Evolutionary conservation across 2,888 invertebrate genomes (phyloP), one percentile per base, ranked within the genome.

Genomic region (Melanotus villosus): DNA sequence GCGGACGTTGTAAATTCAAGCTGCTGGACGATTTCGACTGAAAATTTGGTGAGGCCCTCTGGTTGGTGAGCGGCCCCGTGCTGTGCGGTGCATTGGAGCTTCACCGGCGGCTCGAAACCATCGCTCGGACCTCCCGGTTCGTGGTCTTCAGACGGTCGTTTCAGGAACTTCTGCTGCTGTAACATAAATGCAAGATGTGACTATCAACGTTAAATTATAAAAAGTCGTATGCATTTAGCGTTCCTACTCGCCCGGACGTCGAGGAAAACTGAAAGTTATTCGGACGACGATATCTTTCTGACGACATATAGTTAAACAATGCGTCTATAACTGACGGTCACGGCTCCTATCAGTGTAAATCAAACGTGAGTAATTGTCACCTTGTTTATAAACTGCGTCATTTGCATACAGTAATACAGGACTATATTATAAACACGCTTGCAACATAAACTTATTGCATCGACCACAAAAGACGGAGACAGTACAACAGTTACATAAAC

Each of bases 11-110:
- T 95, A 83, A 96, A 96, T 84, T 96, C 95, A 62, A 95, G 86
- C 83, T 95, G 96, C 83, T 96, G 96, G 18, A 96, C 96, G 78
- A 96, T 96, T 86, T 96, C 95, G 71, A 96, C 95, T 2, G 95
- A 95, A 86, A 96, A 95, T 84, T 95, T 95, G 72, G 91, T 90
- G 56, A 83, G 78, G 18, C 81, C 88, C 77, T 89, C 89, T 75
- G 87, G 87, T 63, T 85, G 84, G 45, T 86, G 87, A 59, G 77
- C 77, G 63, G 80, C 73, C 56, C 79, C 81, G 74, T 87, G 87
- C 77, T 84, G 84, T 36, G 87, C 90, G 83, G 88, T 91, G 75
- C 89, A 88, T 82, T 90, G 90, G 77, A 91, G 85, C 84, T 94
- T 94, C 70, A 93, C 91, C 68, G 93, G 93, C 56, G 93, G 93